Percentiles rank a stretch among this genome's conserved stretches.
These are phyloP conservation scores for Anorthoa munda DNA, from an alignment of 2,888 invertebrate species.

Conservation along the genomic window DNA sequence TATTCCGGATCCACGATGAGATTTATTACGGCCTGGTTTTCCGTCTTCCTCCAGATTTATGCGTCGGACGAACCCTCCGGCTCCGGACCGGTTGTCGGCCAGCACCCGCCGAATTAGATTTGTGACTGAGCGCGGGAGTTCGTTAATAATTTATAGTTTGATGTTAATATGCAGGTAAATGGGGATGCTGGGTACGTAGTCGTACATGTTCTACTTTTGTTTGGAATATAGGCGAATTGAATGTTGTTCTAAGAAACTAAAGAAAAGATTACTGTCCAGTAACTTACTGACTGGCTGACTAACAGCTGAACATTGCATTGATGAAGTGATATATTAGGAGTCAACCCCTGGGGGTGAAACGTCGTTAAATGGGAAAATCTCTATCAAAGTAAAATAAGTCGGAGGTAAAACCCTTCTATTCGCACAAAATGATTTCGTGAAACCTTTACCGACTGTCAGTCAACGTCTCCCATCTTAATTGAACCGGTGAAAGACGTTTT, in stretches of 20 bases:
- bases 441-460: neutral
- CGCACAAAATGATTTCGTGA: neutral
- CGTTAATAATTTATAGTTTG: slow-evolving; percentile 55
- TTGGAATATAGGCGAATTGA: too few relatives aligned
- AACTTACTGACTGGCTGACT: neutral
- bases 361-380: neutral
- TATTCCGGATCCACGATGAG: slow-evolving; percentile 73
- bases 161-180: slow-evolving; percentile 50
- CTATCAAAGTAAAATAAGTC: neutral
- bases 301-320: too few relatives aligned
- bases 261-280: neutral
- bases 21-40: slow-evolving; percentile 73
- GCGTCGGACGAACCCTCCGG: slow-evolving; percentile 60
- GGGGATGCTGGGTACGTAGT: neutral
- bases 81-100: slow-evolving; percentile 55
- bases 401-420: neutral
- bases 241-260: too few relatives aligned
- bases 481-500: too few relatives aligned
- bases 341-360: neutral
- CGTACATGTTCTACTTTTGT: slow-evolving; percentile 4
- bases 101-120: slow-evolving; percentile 71
- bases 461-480: neutral
- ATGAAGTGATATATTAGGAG: too few relatives aligned
- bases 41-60: slow-evolving; percentile 76
- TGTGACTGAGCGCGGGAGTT: slow-evolving; percentile 61